Base-by-base conservation (phyloP, 2,797 vertebrate species). In the Cirrhinus molitorella region DNA sequence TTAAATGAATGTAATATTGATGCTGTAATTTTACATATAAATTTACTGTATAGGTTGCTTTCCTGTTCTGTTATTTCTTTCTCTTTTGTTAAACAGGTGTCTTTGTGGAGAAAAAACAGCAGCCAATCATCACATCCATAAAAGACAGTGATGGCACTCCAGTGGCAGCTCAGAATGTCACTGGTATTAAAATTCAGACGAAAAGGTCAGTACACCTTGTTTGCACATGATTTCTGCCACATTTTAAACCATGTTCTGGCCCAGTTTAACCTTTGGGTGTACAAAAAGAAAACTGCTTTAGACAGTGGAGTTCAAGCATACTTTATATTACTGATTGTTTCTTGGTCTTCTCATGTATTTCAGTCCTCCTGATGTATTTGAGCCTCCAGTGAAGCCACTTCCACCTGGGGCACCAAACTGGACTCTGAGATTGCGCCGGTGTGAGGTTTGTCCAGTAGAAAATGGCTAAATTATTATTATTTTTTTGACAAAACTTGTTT, bases 391-490 rank as follows among this genome's bases (percentile, higher is more conserved):
- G 19, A 95, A 94, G 71, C 91, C 94, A 1, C 87, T 96, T 84
- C 92, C 92, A 11, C 88, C 93, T 87, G 94, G 93, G 55, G 92
- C 92, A 0, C 96, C 96, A 82, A 88, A 91, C 1, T 97, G 96
- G 96, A 95, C 96, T 0, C 86, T 86, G 43, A 89, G 91, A 85
- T 95, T 97, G 73, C 92, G 95, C 85, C 94, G 65, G 85, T 96
- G 94, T 92, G 94, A 96, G 95, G 96, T 96, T 61, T 87, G 94
- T 84, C 74, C 13, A 75, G 47, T 63, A 16, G 7, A 75, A 74
- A 72, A 12, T 59, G 5, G 14, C 9, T 51, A 10, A n/a, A 51
- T 49, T n/a, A n/a, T n/a, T n/a, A n/a, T n/a, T n/a, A n/a, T 11
- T 40, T 57, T n/a, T 57, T 57, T 57, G 21, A 73, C 45, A 21